Evolutionary conservation across 2,113 vertebrate genomes (phyloP), one percentile per base, ranked within the genome.

Genomic region (Xerus inauris): DNA sequence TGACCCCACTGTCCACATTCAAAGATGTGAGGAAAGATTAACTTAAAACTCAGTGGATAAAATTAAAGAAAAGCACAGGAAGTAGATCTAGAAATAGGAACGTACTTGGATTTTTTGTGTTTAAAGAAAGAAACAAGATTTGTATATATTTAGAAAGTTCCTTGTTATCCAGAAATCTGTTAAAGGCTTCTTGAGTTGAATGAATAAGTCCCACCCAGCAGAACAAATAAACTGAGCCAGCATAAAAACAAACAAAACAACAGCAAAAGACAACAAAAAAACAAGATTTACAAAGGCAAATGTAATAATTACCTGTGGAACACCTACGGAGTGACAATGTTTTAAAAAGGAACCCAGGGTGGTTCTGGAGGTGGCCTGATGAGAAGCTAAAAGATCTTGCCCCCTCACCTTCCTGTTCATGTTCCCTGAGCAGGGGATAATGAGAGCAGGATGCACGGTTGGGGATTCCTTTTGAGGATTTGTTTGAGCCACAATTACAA

Each of bases 161-260:
- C 28, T 84, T 94, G 20, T 87, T 94, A 95, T 91, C 96, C 92
- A 77, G 32, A 94, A 97, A 97, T 97, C 87, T 83, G 67, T 87
- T 86, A 83, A 96, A 87, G 38, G 22, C 94, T 96, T 95, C 51
- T 94, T 95, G 69, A 92, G 59, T 94, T 94, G 83, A 88, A 65
- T 85, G 96, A 86, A 85, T 79, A 89, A 89, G 72, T 40, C n/a
- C 45, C 51, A 54, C 71, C 83, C 75, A 94, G 57, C 40, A 57
- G 30, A 67, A 67, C 89, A 97, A 84, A 84, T 95, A 87, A 87
- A 95, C 45, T 14, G 17, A 95, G 40, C 79, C 75, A 89, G n/a
- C 7, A 67, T n/a, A 87, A 62, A 57, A 62, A 62, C 59, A 10
- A 62, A 62, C 59, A 26, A 62, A 85, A 95, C 72, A 42, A 35